Percentiles rank a stretch among this genome's conserved stretches.
Evolutionary conservation across 1,140 invertebrate species (phyloP).

Genomic region (Zaprionus ghesquierei): DNA sequence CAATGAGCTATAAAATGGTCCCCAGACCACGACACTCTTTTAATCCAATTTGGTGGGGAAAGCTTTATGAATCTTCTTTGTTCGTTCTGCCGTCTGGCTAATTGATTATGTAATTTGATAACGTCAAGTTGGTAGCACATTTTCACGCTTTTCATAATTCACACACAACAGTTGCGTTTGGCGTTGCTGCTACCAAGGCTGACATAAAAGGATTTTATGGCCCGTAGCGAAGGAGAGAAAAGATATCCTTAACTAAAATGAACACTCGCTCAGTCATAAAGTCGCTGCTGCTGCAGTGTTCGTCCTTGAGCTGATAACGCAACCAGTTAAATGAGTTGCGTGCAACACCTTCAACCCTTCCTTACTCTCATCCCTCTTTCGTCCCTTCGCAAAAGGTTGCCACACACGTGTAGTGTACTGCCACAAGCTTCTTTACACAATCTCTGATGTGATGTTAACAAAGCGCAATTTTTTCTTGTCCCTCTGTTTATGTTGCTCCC

Average conservation of each 20-base stretch:
- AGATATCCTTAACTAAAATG: constrained; percentile 11
- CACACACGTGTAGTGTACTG: constrained; percentile 1
- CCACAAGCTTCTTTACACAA: not conserved
- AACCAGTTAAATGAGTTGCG: constrained; percentile 29
- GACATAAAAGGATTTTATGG: constrained; percentile 24
- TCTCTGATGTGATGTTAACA: constrained; percentile 17
- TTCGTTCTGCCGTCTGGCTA: not conserved
- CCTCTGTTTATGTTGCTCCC: not conserved
- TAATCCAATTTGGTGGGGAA: not conserved
- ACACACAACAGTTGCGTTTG: not conserved
- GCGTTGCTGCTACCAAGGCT: not conserved
- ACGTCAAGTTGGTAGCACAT: not conserved
- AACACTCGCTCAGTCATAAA: constrained; percentile 1
- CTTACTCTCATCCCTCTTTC: not conserved
- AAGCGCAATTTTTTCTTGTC: not conserved
- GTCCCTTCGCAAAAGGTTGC: not conserved
- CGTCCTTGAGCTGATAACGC: constrained; percentile 28
- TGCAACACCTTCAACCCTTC: constrained; percentile 2
- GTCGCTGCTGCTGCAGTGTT: not conserved
- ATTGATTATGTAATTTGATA: constrained; percentile 26
- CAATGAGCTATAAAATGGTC: constrained; percentile 36
- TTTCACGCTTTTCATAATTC: constrained; percentile 13
- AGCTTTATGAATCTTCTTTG: not conserved
- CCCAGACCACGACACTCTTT: not conserved
- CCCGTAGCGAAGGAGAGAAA: not conserved